Percentiles rank a stretch among this genome's conserved stretches.
phyloP scores from a whole-genome alignment of 2,113 vertebrate species.

The Balaenoptera acutorostrata region DNA sequence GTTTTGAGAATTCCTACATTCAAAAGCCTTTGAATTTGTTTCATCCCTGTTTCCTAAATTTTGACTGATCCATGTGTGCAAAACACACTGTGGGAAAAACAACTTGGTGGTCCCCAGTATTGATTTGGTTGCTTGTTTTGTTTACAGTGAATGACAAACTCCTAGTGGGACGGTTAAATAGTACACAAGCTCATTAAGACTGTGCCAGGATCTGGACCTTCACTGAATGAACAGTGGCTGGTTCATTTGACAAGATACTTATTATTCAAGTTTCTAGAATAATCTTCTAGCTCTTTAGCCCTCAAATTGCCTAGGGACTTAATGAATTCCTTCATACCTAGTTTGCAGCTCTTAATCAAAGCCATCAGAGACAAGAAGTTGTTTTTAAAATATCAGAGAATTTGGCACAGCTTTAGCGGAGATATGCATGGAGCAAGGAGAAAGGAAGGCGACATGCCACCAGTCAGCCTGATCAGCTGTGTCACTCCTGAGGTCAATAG shows the following conservation, averaged over 20 bases:
- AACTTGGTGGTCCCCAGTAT: background rate
- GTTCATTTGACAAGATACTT: background rate
- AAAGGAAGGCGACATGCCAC: background rate
- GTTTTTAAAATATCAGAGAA: background rate
- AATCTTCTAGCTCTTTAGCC: background rate
- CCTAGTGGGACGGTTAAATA: background rate
- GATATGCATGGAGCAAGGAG: background rate
- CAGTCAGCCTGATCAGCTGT: constrained; percentile 1
- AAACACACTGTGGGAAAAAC: background rate
- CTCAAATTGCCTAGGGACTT: background rate
- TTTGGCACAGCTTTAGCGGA: background rate
- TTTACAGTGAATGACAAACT: background rate
- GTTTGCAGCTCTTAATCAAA: constrained; percentile 7
- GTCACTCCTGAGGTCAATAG: background rate
- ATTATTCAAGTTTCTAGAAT: constrained; percentile 2
- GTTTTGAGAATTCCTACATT: background rate
- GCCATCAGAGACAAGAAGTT: background rate
- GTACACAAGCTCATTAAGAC: background rate
- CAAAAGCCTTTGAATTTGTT: background rate
- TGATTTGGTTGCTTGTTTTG: background rate
- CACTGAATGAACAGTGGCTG: background rate
- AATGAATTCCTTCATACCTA: background rate
- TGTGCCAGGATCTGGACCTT: background rate
- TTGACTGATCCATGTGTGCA: background rate
- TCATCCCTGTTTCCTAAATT: background rate